Base-by-base conservation (phyloP, 53 echinoderm and acorn worm species). In the Mesocentrotus franciscanus region DNA sequence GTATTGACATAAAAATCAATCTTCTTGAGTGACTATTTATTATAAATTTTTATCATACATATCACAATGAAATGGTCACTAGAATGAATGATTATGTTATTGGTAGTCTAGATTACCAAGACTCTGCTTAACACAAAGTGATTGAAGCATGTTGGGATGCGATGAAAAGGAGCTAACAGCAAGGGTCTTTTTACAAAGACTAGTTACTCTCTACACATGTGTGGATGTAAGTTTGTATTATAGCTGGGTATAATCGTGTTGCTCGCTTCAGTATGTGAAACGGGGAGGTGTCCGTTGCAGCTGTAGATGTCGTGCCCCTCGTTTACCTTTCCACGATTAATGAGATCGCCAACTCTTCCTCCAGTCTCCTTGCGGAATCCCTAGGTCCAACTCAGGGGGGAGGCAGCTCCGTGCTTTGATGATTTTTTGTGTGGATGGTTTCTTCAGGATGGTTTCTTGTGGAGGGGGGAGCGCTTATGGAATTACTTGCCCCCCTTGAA, bases 261-360 rank as follows among this genome's bases (percentile, higher is more conserved):
- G 81, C 18, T 39, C 36, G 15, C 39, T 81, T 42, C 36, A 81
- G 81, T 29, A 11, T 36, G 33, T 81, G 39, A 39, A 42, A 81
- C 9, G 18, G 81, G 36, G 36, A 81, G 81, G 81, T 81, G 81
- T 81, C 81, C 81, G 20, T 42, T 81, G 36, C 81, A 81, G 81
- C 81, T 81, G 81, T 18, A 1, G 22, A 81, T 39, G 20, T 42
- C 81, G 17, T 81, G 18, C 17, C 20, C 81, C 36, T 81, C 42
- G 8, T 17, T 15, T 42, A 81, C 36, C 29, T 17, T 36, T 81
- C 81, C 81, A 17, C 20, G 18, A 36, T 81, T 81, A 81, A 81
- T 81, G 81, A 36, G 81, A 81, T 81, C 42, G 18, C 36, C 81
- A 27, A 12, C 15, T 36, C 36, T 20, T 42, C 81, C 81, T 36